Conservation (phyloP, 1,140 invertebrate genomes). For the Chironomus striatipennis region DNA sequence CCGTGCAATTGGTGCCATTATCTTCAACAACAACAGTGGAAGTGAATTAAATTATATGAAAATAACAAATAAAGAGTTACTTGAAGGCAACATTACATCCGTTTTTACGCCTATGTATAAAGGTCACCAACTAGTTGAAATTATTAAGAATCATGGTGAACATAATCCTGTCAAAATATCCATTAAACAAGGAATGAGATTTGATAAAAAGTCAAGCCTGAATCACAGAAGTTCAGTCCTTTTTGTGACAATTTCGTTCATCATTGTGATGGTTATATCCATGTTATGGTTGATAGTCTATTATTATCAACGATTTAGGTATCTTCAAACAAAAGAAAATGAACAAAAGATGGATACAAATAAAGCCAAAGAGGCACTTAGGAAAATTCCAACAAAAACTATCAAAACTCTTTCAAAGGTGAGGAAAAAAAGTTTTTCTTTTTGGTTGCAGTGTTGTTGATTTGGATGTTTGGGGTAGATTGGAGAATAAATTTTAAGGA, state of each 20-base stretch:
- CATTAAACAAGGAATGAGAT: background rate
- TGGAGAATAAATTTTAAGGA: too few relatives aligned
- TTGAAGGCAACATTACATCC: background rate
- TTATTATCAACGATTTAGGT: slow-evolving; percentile 85
- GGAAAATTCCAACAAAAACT: slow-evolving; percentile 79
- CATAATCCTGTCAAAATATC: background rate
- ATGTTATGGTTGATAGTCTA: slow-evolving; percentile 91
- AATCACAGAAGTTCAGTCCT: slow-evolving; percentile 53
- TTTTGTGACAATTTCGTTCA: slow-evolving; percentile 91
- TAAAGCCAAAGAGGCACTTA: slow-evolving; percentile 74
- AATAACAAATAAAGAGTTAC: slow-evolving; percentile 45
- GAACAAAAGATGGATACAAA: slow-evolving; percentile 28
- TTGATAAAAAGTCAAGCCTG: background rate
- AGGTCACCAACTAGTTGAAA: background rate
- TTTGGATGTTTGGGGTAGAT: too few relatives aligned
- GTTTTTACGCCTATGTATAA: background rate
- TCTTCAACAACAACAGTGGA: slow-evolving; percentile 63
- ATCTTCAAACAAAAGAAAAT: slow-evolving; percentile 80
- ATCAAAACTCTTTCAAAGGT: slow-evolving; percentile 17
- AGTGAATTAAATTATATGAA: slow-evolving; percentile 62
- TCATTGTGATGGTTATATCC: slow-evolving; percentile 88
- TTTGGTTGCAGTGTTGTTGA: background rate
- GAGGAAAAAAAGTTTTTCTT: background rate
- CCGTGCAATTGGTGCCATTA: slow-evolving; percentile 61
- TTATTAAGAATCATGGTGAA: background rate